Base-by-base conservation (phyloP, 2,797 vertebrate genomes). In the Notolepis coatsorum region DNA sequence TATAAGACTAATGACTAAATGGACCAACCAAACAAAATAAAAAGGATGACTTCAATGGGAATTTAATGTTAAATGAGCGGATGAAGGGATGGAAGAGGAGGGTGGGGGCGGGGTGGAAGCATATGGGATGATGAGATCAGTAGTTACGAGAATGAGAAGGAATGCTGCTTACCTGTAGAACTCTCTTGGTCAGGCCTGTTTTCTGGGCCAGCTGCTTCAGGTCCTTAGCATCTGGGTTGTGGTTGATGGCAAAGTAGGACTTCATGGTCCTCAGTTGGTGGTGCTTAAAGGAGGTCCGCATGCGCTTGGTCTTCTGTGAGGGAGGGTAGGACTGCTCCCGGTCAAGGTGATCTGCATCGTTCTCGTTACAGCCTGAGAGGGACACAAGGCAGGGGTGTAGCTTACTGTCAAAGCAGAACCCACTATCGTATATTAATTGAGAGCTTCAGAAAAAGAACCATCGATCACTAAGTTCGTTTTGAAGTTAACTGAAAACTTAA, bases 181-280 rank as follows among this genome's bases (percentile, higher is more conserved):
- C 98, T 94, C 97, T 93, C 91, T 99, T 99, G 91, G 98, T 99
- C 83, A 99, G 94, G 81, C 97, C 98, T n/a, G 97, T 99, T 90
- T 99, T 99, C 91, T 99, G 98, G 80, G 98, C 98, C 81, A 99
- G 96, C 85, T 99, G 98, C 84, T 99, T 99, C 92, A 99, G 94
- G 91, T 99, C 98, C 95, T 99, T 99, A 89, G 98, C 98, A 67
- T 99, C 98, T 1, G 98, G 98, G 82, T 99, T 99, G 91, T 99
- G 98, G 90, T 99, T 99, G 93, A 99, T 98, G 90, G 98, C 98
- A 77, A 99, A 99, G 91, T 99, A 99, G 87, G 97, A 99, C 92
- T 99, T 99, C 98, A 99, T 99, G 91, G 98, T 99, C 83, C 98
- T 95, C 71, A 99, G 97, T 94, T 99, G 98, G 93, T 99, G 96